Base-by-base conservation (phyloP, 2,888 invertebrate genomes). In the Phoronis australis region DNA sequence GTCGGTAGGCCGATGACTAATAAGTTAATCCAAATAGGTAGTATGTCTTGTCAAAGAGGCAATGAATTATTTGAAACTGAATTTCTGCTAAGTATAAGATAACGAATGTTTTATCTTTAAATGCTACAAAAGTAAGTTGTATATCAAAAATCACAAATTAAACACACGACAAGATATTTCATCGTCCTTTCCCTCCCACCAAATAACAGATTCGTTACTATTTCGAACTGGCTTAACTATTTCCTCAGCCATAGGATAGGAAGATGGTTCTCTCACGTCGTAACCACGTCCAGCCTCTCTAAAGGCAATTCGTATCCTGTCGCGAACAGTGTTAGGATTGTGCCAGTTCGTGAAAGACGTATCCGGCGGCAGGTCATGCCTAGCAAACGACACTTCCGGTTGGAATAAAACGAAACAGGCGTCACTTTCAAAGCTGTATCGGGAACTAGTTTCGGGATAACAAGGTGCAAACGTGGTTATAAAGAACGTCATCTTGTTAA, bases 401-500 rank as follows among this genome's bases (percentile, higher is more conserved):
- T 71, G 71, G 18, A 71, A 56, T 6, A 69, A 46, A n/a, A 71
- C 60, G 39, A 64, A 70, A 45, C 64, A 59, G 38, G 65, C 50
- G 15, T 60, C 48, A 31, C 57, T 59, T 0, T 60, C 66, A 47
- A 62, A 65, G 4, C 58, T 42, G 48, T 60, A 68, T 47, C 70
- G 48, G 3, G 69, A 61, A 52, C 68, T 60, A 9, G 52, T 52
- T 31, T 52, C 53, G 0, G 69, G 65, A 49, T 71, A 71, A 52
- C 65, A 67, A 4, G 68, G 69, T 1, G 67, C 66, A 53, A 71
- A 71, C 15, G 70, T 68, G 27, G 71, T 71, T 18, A 71, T 57
- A 51, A 71, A 71, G 51, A 68, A 67, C 4, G 68, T 68, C 12
- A 59, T 41, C 27, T 59, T 57, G 55, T 69, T 62, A 49, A 68